Conservation (phyloP, 2,888 invertebrate species). For the Yponomeuta cagnagella region DNA sequence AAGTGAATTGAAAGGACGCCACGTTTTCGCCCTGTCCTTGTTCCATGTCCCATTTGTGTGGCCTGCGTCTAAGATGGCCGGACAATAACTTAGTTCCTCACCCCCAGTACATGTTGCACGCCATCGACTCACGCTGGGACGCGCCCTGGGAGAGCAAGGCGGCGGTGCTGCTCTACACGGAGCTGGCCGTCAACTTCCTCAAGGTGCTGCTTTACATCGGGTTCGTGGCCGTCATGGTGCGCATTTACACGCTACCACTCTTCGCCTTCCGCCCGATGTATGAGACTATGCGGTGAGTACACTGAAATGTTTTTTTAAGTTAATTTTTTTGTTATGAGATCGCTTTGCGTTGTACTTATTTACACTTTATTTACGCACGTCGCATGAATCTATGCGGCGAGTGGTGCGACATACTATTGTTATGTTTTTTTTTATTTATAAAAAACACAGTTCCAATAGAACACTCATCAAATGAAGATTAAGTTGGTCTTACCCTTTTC, state of each 20-base stretch:
- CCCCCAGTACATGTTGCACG: slow-evolving; percentile 77
- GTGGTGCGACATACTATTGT: too few species aligned
- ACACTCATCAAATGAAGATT: neutral
- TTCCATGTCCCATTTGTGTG: too few species aligned
- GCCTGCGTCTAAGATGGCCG: too few species aligned
- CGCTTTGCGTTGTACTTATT: too few species aligned
- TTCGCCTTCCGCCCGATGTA: slow-evolving; percentile 99
- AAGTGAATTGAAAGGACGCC: too few species aligned
- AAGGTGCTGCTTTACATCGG: slow-evolving; percentile 91
- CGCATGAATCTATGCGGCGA: neutral
- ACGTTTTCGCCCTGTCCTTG: too few species aligned
- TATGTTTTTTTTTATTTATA: neutral
- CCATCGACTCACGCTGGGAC: slow-evolving; percentile 92
- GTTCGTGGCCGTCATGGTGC: slow-evolving; percentile 97
- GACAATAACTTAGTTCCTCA: too few species aligned
- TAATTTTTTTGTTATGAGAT: too few species aligned
- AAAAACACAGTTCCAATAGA: neutral
- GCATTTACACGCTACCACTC: slow-evolving; percentile 96
- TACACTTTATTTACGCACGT: neutral
- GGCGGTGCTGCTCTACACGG: slow-evolving; percentile 96
- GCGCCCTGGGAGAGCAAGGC: slow-evolving; percentile 99
- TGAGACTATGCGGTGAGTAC: slow-evolving; percentile 90
- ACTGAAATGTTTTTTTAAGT: too few species aligned
- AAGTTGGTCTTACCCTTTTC: neutral
- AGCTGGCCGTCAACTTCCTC: slow-evolving; percentile 92